Evolutionary conservation across 2,797 vertebrate genomes (phyloP), one percentile per base, ranked within the genome.

Genomic region (Anguilla megastoma): DNA sequence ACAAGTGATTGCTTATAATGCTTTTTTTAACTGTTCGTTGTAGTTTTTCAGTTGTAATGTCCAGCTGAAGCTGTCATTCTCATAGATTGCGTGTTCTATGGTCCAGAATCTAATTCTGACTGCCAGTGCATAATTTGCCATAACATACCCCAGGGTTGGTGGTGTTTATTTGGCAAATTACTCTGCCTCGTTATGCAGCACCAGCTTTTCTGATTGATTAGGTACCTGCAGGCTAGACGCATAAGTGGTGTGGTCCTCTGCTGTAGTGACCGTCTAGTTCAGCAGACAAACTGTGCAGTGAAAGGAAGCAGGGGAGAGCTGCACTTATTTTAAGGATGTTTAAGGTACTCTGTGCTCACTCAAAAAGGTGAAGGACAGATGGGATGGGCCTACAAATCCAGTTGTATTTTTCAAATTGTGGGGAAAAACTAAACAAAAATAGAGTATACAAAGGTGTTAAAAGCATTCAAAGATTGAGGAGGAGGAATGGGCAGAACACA

Each of bases 161-260:
- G 63, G 24, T 66, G 54, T 66, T 66, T 69, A n/a, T 69, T 69
- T 69, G 24, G 24, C 63, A 69, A 27, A 69, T 69, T n/a, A 69
- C 63, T 27, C 5, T 69, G 63, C 63, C 63, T 69, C 0, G 9
- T 69, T 69, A 7, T 69, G 63, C 24, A 8, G 24, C 21, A 69
- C 63, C 63, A 69, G 63, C 63, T n/a, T 27, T 27, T 69, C 63
- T 69, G 63, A 27, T 69, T 69, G 63, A 69, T 69, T 69, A 69
- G n/a, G 63, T 69, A 9, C 63, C 63, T 69, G n/a, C 63, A 69
- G 63, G 24, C 63, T 69, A 27, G 24, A 58, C n/a, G 9, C 63
- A 69, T n/a, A 27, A 69, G n/a, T 69, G 8, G 24, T 69, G n/a
- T 10, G 63, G 63, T 7, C 5, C 63, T 27, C 63, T 69, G 63